Evolutionary conservation across 2,888 invertebrate species (phyloP).

Genomic region (Luperina testacea): DNA sequence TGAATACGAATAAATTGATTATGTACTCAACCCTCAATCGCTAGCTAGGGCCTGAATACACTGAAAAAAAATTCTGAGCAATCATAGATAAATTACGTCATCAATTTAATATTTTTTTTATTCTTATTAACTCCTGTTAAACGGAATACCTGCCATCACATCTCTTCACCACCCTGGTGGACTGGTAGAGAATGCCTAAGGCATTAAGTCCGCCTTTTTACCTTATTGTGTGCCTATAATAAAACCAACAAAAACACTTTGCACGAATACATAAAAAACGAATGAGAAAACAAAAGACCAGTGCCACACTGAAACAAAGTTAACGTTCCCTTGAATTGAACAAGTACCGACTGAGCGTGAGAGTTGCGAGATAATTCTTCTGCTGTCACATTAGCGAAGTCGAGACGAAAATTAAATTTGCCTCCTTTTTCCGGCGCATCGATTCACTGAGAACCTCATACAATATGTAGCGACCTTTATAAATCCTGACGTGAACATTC

Average conservation of each 20-base stretch:
- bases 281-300: constrained; percentile 26
- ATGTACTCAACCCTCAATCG: background rate
- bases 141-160: background rate
- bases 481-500: constrained; percentile 63
- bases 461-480: constrained; percentile 66
- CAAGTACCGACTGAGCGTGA: constrained; percentile 51
- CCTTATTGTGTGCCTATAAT: background rate
- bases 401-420: constrained; percentile 73
- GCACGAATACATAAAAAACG: constrained; percentile 15
- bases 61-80: background rate
- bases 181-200: background rate
- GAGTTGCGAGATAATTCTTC: constrained; percentile 68
- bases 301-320: constrained; percentile 53
- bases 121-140: background rate
- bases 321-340: constrained; percentile 56
- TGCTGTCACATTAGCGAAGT: constrained; percentile 72
- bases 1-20: background rate
- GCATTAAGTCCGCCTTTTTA: background rate
- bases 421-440: constrained; percentile 63
- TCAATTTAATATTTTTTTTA: no score
- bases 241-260: constrained; percentile 4
- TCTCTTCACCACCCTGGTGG: background rate
- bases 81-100: background rate
- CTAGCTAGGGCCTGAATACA: background rate
- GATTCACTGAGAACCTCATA: constrained; percentile 62